Evolutionary conservation across 1,140 invertebrate species (phyloP), one percentile per base, ranked within the genome.

Genomic region (Drosophila simulans): DNA sequence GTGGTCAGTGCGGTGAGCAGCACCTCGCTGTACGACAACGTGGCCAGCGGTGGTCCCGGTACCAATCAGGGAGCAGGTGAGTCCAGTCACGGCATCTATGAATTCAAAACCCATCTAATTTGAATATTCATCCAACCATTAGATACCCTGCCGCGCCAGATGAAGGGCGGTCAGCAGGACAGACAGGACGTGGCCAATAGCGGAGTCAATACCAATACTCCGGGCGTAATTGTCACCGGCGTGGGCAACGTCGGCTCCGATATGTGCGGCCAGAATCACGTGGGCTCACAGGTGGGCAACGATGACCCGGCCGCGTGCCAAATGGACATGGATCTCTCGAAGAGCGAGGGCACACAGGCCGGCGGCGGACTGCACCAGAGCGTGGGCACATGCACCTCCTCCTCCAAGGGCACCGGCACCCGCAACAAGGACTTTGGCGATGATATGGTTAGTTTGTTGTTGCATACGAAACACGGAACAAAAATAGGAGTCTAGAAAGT

Each of bases 21-120:
- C 77, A 96, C 96, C 11, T 97, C 97, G 34, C 94, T 98, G n/a
- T 97, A 98, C 91, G 97, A 98, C 93, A 97, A 97, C 92, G 96
- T 97, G 55, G 93, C 94, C 78, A 93, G 93, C 42, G 93, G 94
- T 56, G 90, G 89, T 20, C 65, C 80, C 7, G 84, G 65, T 12
- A 51, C 74, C 25, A 52, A 42, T 40, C 79, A 82, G 59, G 84
- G 60, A 45, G 66, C 70, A 42, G 86, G 85, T 90, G 72, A 75
- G 73, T 71, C 15, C 12, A 12, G 0, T 10, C 20, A 0, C 22
- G 2, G 0, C 0, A 20, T 11, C 35, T 10, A 5, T 8, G 5
- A 17, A 5, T 22, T 22, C 20, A 0, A 20, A 17, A 10, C 3
- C 17, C 15, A 13, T 10, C 22, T 48, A 27, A 48, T 8, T 27